Evolutionary conservation across 2,797 vertebrate genomes (phyloP).

Genomic region (Rhyacichthys aspro): DNA sequence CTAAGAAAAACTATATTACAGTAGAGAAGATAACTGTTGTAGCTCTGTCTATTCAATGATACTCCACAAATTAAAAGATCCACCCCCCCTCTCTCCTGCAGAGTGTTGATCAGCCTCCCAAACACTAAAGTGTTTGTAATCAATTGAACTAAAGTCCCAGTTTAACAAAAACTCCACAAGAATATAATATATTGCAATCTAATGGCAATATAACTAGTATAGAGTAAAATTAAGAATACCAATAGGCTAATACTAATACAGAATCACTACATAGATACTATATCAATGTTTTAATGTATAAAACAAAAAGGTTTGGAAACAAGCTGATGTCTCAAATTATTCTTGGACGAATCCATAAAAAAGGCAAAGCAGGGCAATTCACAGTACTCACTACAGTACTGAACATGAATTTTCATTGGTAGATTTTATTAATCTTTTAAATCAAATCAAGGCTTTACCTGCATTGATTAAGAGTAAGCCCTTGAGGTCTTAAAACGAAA

Average conservation of each 20-base stretch:
- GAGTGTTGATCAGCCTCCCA: constrained; percentile 6
- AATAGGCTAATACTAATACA: constrained; percentile 80
- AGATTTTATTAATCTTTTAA: constrained; percentile 25
- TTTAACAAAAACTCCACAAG: constrained; percentile 69
- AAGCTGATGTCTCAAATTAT: constrained; percentile 48
- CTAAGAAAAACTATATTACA: constrained; percentile 64
- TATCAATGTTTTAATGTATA: constrained; percentile 74
- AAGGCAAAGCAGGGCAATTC: constrained; percentile 54
- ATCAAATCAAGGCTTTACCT: constrained; percentile 29
- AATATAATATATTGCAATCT: constrained; percentile 80
- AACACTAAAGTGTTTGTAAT: constrained; percentile 37
- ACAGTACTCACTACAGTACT: constrained; percentile 44
- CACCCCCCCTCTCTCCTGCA: constrained; percentile 6
- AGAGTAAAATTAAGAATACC: constrained; percentile 77
- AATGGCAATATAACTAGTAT: constrained; percentile 79
- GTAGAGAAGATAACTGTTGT: constrained; percentile 43
- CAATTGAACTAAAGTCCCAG: constrained; percentile 30
- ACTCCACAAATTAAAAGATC: neutral
- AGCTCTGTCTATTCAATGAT: constrained; percentile 17
- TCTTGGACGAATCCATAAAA: constrained; percentile 35
- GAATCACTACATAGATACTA: constrained; percentile 83
- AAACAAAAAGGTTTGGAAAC: constrained; percentile 64
- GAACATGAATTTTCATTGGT: constrained; percentile 28
- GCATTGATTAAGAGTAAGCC: constrained; percentile 24
- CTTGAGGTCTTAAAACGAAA: constrained; percentile 23